Conservation (phyloP, 2,113 vertebrate genomes). For the Amblyornis subalaris region DNA sequence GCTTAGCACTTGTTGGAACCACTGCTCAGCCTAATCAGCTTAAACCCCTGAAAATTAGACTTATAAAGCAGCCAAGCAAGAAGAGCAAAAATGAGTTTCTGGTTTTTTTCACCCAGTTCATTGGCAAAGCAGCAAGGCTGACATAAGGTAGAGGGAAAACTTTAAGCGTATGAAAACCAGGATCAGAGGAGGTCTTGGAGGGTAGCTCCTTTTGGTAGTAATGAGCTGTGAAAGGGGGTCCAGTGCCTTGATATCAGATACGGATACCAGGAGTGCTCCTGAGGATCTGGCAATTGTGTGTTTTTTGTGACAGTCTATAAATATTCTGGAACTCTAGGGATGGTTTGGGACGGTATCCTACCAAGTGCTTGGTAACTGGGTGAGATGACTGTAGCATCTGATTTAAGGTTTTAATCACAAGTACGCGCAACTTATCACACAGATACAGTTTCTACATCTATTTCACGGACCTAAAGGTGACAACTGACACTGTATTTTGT, state of each 20-base stretch:
- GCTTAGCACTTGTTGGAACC: neutral
- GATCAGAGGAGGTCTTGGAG: neutral
- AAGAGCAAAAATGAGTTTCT: neutral
- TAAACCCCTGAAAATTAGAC: neutral
- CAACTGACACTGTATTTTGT: neutral
- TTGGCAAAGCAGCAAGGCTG: neutral
- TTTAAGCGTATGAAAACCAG: neutral
- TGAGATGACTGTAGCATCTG: neutral
- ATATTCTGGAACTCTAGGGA: neutral
- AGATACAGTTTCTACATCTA: neutral
- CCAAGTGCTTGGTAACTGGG: fast-evolving
- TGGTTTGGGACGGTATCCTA: neutral
- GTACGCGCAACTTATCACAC: neutral
- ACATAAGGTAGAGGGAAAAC: neutral
- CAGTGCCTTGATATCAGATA: neutral
- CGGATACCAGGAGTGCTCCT: neutral
- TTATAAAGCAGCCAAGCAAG: neutral
- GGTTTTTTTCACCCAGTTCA: neutral
- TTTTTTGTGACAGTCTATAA: neutral
- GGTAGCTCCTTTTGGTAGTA: neutral
- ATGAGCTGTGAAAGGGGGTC: neutral
- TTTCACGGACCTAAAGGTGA: neutral
- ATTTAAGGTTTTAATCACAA: neutral
- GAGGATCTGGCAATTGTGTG: neutral
- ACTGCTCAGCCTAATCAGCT: neutral